Percentiles rank a stretch among this genome's conserved stretches.
These are phyloP conservation scores for Erpobdella octoculata DNA, from an alignment of 2,888 invertebrate genomes.

Conservation along the genomic window DNA sequence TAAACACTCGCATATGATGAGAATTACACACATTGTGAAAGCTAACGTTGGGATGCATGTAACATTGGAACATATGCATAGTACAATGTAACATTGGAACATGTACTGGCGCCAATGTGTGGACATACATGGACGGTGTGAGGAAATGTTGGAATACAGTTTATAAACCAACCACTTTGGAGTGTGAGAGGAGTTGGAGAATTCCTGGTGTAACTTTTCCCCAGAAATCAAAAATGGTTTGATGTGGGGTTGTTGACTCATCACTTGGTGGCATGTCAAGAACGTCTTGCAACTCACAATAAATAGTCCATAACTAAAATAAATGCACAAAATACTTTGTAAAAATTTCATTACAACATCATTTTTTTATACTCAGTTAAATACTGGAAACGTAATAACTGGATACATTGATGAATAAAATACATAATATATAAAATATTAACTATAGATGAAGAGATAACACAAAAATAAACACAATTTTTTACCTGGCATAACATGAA, in stretches of 20 bases:
- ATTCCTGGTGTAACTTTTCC: conserved; percentile 87
- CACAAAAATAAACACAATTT: not conserved
- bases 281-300: conserved; percentile 78
- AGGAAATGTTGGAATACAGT: no score
- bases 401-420: not conserved
- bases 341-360: no score
- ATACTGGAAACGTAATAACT: no score
- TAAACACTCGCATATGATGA: no score
- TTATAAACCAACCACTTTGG: conserved; percentile 83
- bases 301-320: conserved; percentile 83
- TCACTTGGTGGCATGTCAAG: conserved; percentile 56
- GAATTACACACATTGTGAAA: no score
- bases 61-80: no score
- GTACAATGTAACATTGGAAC: no score
- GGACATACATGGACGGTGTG: no score
- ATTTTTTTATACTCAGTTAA: no score
- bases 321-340: not conserved
- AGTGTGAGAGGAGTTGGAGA: conserved; percentile 79
- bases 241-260: conserved; percentile 47
- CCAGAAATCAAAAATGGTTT: conserved; percentile 91
- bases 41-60: no score
- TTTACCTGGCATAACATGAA: conserved; percentile 86
- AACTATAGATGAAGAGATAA: not conserved
- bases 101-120: no score
- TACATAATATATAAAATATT: not conserved